A percentile compares a stretch with the other conserved stretches of the same genome.
phyloP scores from a whole-genome alignment of 2,888 invertebrate species.

The Cecidostiba fungosa region DNA sequence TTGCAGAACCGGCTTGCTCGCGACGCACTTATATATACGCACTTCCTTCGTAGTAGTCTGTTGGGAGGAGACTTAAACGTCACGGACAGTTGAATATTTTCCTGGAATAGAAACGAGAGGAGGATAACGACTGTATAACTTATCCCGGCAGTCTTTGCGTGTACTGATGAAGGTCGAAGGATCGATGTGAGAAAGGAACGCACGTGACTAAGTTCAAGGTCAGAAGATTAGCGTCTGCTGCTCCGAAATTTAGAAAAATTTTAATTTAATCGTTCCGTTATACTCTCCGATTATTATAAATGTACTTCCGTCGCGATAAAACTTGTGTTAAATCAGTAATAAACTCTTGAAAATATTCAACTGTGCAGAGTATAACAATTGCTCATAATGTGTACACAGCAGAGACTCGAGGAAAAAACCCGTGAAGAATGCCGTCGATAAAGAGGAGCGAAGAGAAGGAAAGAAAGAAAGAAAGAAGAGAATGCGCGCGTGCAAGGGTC shows the following conservation, averaged over 20 bases:
- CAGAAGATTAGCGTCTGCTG: background rate
- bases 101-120: background rate
- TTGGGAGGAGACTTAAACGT: background rate
- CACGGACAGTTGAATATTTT: background rate
- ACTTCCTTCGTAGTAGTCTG: background rate
- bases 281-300: no score
- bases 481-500: constrained; percentile 15
- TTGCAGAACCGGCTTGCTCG: background rate
- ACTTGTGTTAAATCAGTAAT: no score
- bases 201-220: background rate
- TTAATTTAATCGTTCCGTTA: no score
- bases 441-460: background rate
- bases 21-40: background rate
- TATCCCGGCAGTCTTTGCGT: no score
- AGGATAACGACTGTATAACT: no score
- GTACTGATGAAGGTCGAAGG: background rate
- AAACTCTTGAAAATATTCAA: background rate
- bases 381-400: background rate
- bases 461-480: constrained; percentile 7
- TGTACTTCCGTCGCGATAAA: background rate
- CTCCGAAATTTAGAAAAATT: background rate
- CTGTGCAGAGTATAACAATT: background rate
- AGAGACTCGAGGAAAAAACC: background rate
- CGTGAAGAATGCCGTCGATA: background rate
- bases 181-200: background rate